Evolutionary conservation across 2,888 invertebrate genomes (phyloP), one percentile per base, ranked within the genome.

Genomic region (Chromoteleia sp.): DNA sequence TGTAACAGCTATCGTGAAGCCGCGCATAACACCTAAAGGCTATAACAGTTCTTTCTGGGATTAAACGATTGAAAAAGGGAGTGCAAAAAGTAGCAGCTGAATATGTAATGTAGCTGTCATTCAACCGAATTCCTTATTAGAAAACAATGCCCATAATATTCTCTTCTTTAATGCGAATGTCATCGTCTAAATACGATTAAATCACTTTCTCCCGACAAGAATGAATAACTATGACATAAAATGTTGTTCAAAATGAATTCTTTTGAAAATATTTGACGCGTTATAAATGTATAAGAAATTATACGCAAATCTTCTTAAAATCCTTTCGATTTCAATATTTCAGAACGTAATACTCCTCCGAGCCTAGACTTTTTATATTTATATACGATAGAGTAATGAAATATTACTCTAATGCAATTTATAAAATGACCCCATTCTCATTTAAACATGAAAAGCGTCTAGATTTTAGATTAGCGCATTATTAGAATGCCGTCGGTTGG

Each of bases 1-100:
- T 89, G 87, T 86, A 86, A 84, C 82, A 78, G 87, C 88, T 86
- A 87, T 89, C 88, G 87, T 84, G 84, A 81, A 83, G 86, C 85
- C 83, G 87, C 86, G 84, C 83, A 82, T 85, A 87, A 86, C 86
- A 86, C 86, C 84, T 83, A 84, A 79, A 86, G 87, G 84, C 84
- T 52, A 78, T 83, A 83, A 83, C 81, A 83, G 83, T 83, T 81
- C 76, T 81, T 75, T 73, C 58, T 65, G 75, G 75, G 61, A 83
- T 68, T 73, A 68, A 77, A 77, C 77, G 76, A 63, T 74, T 63
- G 61, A 68, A 76, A 81, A 76, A 76, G 63, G 75, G 63, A 36
- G 58, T 36, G 56, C 70, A 75, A 74, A 74, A 76, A 63, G 75
- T 52, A 63, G 75, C 75, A 67, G 45, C 54, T 59, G 59, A 70